Percentiles rank a stretch among this genome's conserved stretches.
phyloP scores from a whole-genome alignment of 2,113 vertebrate genomes.

The Vulpes ferrilata region DNA sequence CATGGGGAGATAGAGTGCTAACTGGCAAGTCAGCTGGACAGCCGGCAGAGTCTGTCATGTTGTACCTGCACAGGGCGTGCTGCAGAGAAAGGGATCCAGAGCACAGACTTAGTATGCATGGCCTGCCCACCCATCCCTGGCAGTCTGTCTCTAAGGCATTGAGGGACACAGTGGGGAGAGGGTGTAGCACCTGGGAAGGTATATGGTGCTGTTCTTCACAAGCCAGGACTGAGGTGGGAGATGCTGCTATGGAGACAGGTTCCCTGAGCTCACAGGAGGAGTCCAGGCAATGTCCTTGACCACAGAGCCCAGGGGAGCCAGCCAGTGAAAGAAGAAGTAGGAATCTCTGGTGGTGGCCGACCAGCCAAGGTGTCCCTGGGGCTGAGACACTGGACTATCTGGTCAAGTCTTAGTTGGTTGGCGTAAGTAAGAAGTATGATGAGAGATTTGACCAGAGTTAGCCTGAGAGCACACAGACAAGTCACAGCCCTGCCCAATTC shows the following conservation, averaged over 20 bases:
- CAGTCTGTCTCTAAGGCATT: not conserved
- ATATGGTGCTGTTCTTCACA: not conserved
- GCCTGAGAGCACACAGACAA: not conserved
- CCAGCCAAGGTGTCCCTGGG: not conserved
- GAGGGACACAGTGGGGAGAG: not conserved
- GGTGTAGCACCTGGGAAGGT: not conserved
- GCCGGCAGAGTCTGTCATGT: not conserved
- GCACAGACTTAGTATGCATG: too few relatives aligned
- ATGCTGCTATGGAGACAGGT: not conserved
- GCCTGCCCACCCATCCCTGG: not conserved
- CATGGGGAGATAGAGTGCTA: not conserved
- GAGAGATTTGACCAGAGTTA: not conserved
- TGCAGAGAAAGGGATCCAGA: not conserved
- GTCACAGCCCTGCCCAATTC: not conserved
- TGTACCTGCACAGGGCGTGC: too few relatives aligned
- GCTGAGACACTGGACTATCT: not conserved
- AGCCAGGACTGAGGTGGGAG: not conserved
- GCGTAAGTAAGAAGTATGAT: not conserved
- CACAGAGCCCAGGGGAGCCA: not conserved
- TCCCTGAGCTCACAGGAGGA: not conserved
- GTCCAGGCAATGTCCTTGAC: not conserved
- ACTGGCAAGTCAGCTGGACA: not conserved
- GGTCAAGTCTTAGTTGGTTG: not conserved
- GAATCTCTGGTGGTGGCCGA: not conserved
- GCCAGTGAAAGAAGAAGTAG: not conserved